Evolutionary conservation across 2,888 invertebrate genomes (phyloP).

Genomic region (Netelia inedita): DNA sequence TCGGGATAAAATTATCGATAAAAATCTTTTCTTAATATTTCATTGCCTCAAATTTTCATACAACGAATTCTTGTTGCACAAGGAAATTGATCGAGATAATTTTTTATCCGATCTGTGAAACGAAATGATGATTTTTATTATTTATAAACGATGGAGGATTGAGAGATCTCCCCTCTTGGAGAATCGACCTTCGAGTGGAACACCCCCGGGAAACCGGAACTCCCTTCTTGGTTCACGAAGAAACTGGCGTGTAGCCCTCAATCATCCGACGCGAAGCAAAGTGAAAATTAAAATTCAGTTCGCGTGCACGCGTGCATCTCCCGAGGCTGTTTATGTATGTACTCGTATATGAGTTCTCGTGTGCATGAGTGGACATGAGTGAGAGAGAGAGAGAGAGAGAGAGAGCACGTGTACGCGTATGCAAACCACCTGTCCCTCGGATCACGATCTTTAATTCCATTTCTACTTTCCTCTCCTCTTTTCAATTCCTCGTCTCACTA

Average conservation of each 20-base stretch:
- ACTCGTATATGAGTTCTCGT: slow-evolving; percentile 63
- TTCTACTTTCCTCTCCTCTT: slow-evolving; percentile 44
- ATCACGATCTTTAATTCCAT: slow-evolving; percentile 71
- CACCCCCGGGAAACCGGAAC: slow-evolving; percentile 20
- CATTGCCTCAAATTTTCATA: no score
- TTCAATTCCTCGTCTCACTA: background rate
- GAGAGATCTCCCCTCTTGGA: background rate
- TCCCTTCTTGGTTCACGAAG: slow-evolving; percentile 14
- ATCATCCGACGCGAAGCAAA: slow-evolving; percentile 72
- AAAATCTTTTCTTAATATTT: no score
- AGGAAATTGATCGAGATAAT: no score
- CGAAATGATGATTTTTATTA: background rate
- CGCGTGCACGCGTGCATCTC: slow-evolving; percentile 73
- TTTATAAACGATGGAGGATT: background rate
- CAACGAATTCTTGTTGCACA: no score
- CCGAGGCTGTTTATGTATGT: slow-evolving; percentile 69
- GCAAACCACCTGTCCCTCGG: slow-evolving; percentile 80
- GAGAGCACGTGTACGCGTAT: slow-evolving; percentile 66
- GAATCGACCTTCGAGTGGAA: slow-evolving; percentile 1
- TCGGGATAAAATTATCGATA: no score
- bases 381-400: background rate
- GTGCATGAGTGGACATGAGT: slow-evolving; percentile 18
- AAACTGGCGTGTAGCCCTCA: slow-evolving; percentile 63
- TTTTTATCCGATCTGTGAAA: no score
- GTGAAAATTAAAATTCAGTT: slow-evolving; percentile 81